A percentile compares a stretch with the other conserved stretches of the same genome.
These are phyloP conservation scores for Parauchenoglanis punctatus DNA, from an alignment of 2,797 vertebrate species.

Conservation along the genomic window DNA sequence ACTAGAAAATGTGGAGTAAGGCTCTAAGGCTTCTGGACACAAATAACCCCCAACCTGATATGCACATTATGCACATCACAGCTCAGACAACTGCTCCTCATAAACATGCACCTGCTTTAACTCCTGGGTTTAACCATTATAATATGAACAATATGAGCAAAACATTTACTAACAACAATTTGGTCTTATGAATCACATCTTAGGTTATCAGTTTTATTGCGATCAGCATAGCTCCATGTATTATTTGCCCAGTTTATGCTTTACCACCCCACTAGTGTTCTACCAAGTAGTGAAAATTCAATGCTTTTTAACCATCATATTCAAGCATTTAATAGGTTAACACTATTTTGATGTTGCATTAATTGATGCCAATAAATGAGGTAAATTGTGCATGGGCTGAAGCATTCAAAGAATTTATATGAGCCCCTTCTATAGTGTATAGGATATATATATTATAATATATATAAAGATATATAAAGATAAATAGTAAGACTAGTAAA, in stretches of 20 bases:
- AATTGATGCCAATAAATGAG: not conserved
- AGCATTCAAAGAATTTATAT: not conserved
- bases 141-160: not conserved
- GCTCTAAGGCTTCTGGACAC: conserved; percentile 53
- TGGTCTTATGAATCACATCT: not conserved
- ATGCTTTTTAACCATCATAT: not conserved
- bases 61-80: conserved; percentile 31
- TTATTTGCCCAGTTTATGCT: not conserved
- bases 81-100: conserved; percentile 4
- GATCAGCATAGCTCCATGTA: not conserved
- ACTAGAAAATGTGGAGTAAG: conserved; percentile 57
- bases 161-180: not conserved
- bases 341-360: not conserved
- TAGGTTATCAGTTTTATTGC: not conserved
- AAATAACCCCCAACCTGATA: conserved; percentile 31
- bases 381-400: not conserved
- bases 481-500: not conserved
- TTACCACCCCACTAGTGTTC: not conserved
- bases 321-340: not conserved
- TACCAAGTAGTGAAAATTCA: not conserved
- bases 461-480: too few relatives aligned
- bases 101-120: conserved; percentile 19
- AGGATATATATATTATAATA: too few relatives aligned
- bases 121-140: conserved; percentile 26
- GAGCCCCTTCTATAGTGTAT: not conserved